Conservation (phyloP, 2,797 vertebrate species). For the Loris lydekkerianus region DNA sequence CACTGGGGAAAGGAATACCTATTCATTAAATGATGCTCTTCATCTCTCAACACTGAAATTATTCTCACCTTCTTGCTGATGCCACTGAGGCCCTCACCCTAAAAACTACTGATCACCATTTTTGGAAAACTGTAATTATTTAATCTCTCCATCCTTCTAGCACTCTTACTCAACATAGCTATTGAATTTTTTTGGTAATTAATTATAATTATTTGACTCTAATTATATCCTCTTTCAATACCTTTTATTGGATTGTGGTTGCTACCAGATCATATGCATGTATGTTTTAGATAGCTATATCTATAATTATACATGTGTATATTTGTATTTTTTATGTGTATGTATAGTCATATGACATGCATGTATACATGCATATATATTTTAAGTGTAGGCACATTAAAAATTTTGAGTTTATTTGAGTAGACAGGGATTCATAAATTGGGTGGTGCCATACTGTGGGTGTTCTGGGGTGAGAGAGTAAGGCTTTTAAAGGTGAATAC, state of each 20-base stretch:
- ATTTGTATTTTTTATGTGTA: not conserved
- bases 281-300: not conserved
- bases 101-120: not conserved
- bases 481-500: not conserved
- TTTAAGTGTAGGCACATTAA: not conserved
- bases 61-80: not conserved
- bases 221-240: not conserved
- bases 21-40: not conserved
- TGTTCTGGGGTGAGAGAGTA: not conserved
- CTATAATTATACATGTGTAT: not conserved
- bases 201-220: not conserved
- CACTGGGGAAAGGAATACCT: no score
- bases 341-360: not conserved
- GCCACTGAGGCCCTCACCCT: not conserved
- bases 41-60: not conserved
- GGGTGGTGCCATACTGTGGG: not conserved
- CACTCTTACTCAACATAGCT: not conserved
- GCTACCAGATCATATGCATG: not conserved
- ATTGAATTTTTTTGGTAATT: not conserved
- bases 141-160: not conserved
- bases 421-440: not conserved
- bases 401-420: not conserved
- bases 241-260: not conserved
- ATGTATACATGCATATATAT: not conserved
- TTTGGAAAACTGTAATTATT: not conserved